Evolutionary conservation across 2,113 vertebrate species (phyloP), one percentile per base, ranked within the genome.

Genomic region (Lathamus discolor): DNA sequence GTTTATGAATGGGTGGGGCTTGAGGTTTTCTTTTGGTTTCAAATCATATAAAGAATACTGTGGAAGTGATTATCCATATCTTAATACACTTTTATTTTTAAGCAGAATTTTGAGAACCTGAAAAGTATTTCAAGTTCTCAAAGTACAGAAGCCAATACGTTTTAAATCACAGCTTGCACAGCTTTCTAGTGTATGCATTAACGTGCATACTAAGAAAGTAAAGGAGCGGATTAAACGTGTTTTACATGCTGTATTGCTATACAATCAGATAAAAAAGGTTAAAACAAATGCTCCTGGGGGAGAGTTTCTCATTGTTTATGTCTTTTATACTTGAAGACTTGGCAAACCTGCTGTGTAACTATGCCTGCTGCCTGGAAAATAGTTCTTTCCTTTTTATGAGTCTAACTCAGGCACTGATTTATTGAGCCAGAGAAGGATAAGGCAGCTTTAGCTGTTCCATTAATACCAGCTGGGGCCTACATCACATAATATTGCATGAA

Each of bases 391-490:
- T 76, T 89, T 91, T 85, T 76, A 76, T 91, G 91, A 80, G 74
- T 51, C 62, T 87, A 93, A 82, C 77, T 93, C 20, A 16, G 74
- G 28, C 84, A 82, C 89, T 87, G 81, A 84, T 96, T 95, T 95
- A 93, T 92, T 66, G 80, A 92, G 66, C 83, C 43, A 79, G 86
- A 44, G 80, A 75, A 82, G 69, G 55, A 73, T 91, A 89, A 96
- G 52, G 69, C 39, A 93, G 89, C 80, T 92, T 94, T 92, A 95
- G 88, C 18, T 96, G 74, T 92, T 93, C 66, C 74, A 79, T 95
- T 95, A 95, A 52, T 70, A 82, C 77, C 91, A 95, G 91, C 93
- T 96, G 94, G 48, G 62, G 18, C 81, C 77, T 79, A 3, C 29
- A 76, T 75, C 91, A 48, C 39, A 37, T 54, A 54, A 63, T 23